A percentile compares a stretch with the other conserved stretches of the same genome.
phyloP scores from a whole-genome alignment of 2,797 vertebrate species.

The Syncerus caffer region DNA sequence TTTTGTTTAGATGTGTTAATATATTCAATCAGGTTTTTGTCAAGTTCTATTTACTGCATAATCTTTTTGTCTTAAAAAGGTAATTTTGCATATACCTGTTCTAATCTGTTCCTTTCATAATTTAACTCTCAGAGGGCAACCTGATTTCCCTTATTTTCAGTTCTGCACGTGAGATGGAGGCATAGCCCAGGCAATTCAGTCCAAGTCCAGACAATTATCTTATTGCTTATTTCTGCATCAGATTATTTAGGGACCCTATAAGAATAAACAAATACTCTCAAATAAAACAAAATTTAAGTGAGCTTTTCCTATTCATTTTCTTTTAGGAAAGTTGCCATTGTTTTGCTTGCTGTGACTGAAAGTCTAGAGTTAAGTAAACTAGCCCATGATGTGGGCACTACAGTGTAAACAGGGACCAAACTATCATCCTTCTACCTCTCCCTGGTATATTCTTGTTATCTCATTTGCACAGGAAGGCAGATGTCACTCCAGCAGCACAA shows the following conservation, averaged over 20 bases:
- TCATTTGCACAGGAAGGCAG: not conserved
- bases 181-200: not conserved
- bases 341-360: not conserved
- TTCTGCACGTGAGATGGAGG: not conserved
- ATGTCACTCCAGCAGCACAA: not conserved
- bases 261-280: not conserved
- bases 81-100: not conserved
- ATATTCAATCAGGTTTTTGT: not conserved
- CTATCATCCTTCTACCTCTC: not conserved
- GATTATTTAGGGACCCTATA: not conserved
- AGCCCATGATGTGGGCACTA: not conserved
- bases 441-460: not conserved
- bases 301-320: not conserved
- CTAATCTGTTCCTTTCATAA: conserved; percentile 3
- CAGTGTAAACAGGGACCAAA: not conserved
- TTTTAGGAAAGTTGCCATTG: not conserved
- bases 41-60: conserved; percentile 12
- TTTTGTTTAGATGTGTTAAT: conserved; percentile 14
- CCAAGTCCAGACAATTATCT: not conserved
- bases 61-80: conserved; percentile 22
- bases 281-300: not conserved
- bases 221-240: not conserved
- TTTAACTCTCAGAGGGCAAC: not conserved
- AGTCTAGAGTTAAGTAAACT: not conserved
- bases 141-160: conserved; percentile 20